Conservation (phyloP, 1,140 invertebrate genomes). For the Neuroterus valhalla region DNA sequence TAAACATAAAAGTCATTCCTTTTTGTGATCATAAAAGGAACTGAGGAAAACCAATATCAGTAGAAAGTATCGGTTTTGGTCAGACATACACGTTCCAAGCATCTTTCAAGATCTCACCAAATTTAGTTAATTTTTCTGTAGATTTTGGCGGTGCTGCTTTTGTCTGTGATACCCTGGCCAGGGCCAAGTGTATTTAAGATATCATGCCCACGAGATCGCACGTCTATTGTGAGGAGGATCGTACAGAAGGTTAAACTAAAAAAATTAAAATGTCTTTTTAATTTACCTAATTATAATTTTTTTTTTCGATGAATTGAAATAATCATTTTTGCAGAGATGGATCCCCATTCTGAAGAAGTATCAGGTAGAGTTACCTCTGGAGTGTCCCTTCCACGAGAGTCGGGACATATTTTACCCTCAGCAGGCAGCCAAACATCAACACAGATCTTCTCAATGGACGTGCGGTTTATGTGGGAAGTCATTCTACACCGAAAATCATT, state of each 20-base stretch:
- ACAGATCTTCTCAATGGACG: constrained; percentile 90
- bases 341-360: constrained; percentile 90
- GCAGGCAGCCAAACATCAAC: constrained; percentile 87
- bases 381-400: constrained; percentile 91
- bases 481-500: constrained; percentile 90
- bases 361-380: constrained; percentile 86
- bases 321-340: constrained; percentile 82
- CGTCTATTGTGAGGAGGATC: constrained; percentile 90
- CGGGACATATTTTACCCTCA: constrained; percentile 91
- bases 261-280: too few species aligned
- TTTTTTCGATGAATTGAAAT: not conserved
- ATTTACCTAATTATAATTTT: constrained; percentile 10
- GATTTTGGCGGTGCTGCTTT: constrained; percentile 85
- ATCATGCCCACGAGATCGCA: constrained; percentile 91
- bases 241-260: constrained; percentile 90
- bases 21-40: too few species aligned
- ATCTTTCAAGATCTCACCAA: too few species aligned
- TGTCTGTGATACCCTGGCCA: constrained; percentile 90
- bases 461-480: constrained; percentile 94
- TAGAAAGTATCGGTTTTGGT: too few species aligned
- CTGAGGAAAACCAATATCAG: too few species aligned
- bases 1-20: too few species aligned
- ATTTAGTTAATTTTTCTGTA: constrained; percentile 58
- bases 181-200: constrained; percentile 89
- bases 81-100: too few species aligned